These are phyloP conservation scores for Falco novaeseelandiae DNA, from an alignment of 2,797 vertebrate species.

Conservation along the genomic window DNA sequence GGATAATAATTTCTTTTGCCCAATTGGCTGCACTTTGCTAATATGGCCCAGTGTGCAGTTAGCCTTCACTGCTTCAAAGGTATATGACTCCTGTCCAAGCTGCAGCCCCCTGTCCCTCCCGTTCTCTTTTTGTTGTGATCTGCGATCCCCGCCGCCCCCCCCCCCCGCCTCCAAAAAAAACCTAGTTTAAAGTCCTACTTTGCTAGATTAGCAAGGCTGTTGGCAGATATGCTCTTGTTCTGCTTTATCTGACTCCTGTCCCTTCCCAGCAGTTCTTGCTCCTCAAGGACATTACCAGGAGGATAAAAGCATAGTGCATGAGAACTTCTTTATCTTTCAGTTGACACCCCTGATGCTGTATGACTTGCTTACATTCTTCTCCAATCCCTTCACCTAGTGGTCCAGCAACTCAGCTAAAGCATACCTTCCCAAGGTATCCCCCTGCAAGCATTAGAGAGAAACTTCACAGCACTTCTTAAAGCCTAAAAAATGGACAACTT, in stretches of 20 bases:
- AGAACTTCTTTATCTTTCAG: neutral
- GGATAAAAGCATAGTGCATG: neutral
- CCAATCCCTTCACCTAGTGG: neutral
- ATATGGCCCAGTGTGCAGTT: neutral
- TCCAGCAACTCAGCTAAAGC: neutral
- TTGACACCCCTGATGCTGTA: neutral
- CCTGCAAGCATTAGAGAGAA: neutral
- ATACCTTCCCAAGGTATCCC: neutral
- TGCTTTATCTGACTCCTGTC: neutral
- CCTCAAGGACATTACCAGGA: neutral
- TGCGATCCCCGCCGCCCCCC: neutral
- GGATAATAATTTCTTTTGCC: neutral
- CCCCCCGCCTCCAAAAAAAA: no score
- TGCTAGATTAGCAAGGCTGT: neutral
- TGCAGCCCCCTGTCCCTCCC: neutral
- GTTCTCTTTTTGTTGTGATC: neutral
- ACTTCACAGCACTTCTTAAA: neutral
- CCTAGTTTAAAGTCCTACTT: neutral
- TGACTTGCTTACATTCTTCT: neutral
- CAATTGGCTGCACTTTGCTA: neutral
- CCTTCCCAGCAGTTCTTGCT: neutral
- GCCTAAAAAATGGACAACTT: neutral
- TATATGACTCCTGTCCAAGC: neutral
- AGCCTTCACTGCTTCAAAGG: neutral
- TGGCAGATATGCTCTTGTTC: neutral